Conservation (phyloP, 2,888 invertebrate genomes). For the Agonopterix heracliana region DNA sequence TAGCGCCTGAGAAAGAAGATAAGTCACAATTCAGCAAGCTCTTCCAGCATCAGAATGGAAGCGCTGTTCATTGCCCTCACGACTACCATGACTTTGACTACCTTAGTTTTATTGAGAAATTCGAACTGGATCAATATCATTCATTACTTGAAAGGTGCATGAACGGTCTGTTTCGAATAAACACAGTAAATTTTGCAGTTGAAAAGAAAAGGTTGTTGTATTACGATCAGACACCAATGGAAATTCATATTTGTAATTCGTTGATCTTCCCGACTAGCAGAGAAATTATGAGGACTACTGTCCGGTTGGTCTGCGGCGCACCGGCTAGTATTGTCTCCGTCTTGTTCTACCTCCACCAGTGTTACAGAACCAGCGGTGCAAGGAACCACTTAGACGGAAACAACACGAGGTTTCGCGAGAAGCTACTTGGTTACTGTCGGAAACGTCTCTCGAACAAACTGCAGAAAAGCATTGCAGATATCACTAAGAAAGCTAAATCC, state of each 20-base stretch:
- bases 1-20: constrained; percentile 30
- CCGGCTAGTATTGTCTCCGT: constrained; percentile 51
- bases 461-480: constrained; percentile 48
- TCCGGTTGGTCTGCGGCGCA: constrained; percentile 55
- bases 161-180: constrained; percentile 44
- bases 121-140: constrained; percentile 62
- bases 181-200: constrained; percentile 11
- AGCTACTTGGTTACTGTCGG: constrained; percentile 52
- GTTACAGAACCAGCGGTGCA: constrained; percentile 47
- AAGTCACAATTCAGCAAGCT: constrained; percentile 39
- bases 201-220: constrained; percentile 38
- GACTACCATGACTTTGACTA: constrained; percentile 55
- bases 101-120: constrained; percentile 46
- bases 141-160: constrained; percentile 44
- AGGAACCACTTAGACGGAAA: constrained; percentile 54
- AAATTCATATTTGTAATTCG: constrained; percentile 44
- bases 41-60: constrained; percentile 52
- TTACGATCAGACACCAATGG: constrained; percentile 62
- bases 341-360: constrained; percentile 63
- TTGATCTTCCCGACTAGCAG: constrained; percentile 52
- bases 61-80: constrained; percentile 33
- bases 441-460: constrained; percentile 46
- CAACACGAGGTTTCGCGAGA: constrained; percentile 55
- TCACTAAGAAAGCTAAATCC: constrained; percentile 39
- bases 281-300: constrained; percentile 57